Conservation (phyloP, 1,140 invertebrate genomes). For the Ceratina calcarata region DNA sequence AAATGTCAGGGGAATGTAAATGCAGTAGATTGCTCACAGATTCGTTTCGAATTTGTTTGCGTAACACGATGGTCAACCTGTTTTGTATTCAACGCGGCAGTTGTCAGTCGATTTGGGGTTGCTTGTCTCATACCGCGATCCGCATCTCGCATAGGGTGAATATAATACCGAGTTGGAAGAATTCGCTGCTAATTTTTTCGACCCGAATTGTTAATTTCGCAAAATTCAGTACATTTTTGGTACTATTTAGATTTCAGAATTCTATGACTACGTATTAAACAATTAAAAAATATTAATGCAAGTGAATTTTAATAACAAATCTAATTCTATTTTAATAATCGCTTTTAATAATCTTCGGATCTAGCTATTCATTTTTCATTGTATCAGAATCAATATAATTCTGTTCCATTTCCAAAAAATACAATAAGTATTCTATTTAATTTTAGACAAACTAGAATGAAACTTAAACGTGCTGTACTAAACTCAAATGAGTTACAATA, state of each 20-base stretch:
- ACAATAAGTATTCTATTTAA: too few species aligned
- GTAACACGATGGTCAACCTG: neutral
- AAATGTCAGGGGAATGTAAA: conserved; percentile 12
- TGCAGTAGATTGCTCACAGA: conserved; percentile 15
- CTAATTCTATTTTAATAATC: too few species aligned
- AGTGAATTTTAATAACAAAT: too few species aligned
- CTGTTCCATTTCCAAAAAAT: too few species aligned
- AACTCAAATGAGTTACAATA: too few species aligned
- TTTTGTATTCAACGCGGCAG: conserved; percentile 22
- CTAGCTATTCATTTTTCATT: too few species aligned
- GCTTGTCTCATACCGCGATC: neutral
- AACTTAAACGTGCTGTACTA: too few species aligned
- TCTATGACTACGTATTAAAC: too few species aligned
- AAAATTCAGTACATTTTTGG: neutral
- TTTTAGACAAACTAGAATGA: too few species aligned
- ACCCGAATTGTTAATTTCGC: neutral
- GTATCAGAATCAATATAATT: too few species aligned
- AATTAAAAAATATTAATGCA: too few species aligned
- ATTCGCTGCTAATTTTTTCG: neutral
- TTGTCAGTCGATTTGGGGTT: neutral
- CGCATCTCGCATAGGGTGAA: neutral
- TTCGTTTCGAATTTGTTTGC: conserved; percentile 31
- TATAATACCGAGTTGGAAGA: neutral
- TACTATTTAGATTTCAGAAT: neutral
- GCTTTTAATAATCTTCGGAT: too few species aligned